Percentiles rank a stretch among this genome's conserved stretches.
Evolutionary conservation across 37 sponge, comb jelly and placozoan genomes (phyloP).

Genomic region (Ephydatia muelleri): DNA sequence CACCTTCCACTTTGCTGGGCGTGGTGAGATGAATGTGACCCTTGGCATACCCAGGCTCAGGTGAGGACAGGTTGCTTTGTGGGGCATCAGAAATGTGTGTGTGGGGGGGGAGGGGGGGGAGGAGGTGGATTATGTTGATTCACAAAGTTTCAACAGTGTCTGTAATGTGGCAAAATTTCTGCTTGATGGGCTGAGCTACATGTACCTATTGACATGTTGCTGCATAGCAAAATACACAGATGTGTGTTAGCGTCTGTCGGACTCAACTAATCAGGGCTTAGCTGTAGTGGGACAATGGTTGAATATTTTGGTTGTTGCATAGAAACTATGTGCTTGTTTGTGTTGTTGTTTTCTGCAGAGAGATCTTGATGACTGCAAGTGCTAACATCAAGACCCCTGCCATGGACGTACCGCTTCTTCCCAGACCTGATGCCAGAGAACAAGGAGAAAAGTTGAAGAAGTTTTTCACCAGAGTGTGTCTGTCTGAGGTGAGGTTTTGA

Average conservation of each 20-base stretch:
- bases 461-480: conserved; percentile 68
- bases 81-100: not conserved
- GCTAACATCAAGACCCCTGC: conserved; percentile 91
- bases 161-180: no score
- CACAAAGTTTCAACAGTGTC: no score
- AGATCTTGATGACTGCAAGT: conserved; percentile 94
- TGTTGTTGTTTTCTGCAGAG: conserved; percentile 43
- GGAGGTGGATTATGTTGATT: no score
- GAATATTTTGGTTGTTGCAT: not conserved
- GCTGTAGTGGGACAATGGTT: not conserved
- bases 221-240: no score
- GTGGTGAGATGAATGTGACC: conserved; percentile 98
- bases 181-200: no score
- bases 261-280: no score
- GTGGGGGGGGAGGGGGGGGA: no score
- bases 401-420: conserved; percentile 81
- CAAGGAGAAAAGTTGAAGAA: conserved; percentile 64
- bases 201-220: no score
- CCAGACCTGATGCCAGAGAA: conserved; percentile 15
- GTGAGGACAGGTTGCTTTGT: conserved; percentile 4
- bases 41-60: conserved; percentile 95
- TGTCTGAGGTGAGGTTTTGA: conserved; percentile 56
- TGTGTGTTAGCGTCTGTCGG: no score
- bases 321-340: not conserved
- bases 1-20: conserved; percentile 98